Percentiles rank a stretch among this genome's conserved stretches.
Conservation (phyloP, 2,888 invertebrate genomes). For the Cosmopolites sordidus region DNA sequence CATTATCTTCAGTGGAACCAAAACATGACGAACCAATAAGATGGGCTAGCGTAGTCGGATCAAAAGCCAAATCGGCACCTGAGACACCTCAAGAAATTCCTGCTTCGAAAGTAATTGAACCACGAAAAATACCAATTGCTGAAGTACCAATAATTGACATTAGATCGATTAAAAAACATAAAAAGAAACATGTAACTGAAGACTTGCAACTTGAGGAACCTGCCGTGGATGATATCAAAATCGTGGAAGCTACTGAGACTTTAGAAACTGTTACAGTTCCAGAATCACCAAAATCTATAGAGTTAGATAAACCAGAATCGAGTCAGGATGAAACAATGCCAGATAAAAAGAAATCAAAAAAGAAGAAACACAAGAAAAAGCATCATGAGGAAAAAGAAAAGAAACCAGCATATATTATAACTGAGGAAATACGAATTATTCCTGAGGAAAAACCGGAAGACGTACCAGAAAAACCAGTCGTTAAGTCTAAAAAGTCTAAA, state of each 20-base stretch:
- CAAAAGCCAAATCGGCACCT: slow-evolving; percentile 15
- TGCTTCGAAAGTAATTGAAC: background rate
- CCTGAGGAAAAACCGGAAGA: slow-evolving; percentile 15
- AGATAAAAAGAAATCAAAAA: slow-evolving; percentile 30
- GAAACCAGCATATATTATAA: slow-evolving; percentile 28
- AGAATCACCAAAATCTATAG: slow-evolving; percentile 1
- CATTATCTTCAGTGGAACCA: background rate
- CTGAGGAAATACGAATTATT: slow-evolving; percentile 29
- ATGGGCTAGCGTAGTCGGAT: slow-evolving; percentile 26
- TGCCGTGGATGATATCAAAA: background rate
- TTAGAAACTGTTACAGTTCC: background rate
- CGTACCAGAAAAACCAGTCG: too few species aligned
- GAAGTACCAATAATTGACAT: slow-evolving; percentile 17
- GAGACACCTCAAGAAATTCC: background rate
- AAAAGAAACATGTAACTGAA: slow-evolving; percentile 23
- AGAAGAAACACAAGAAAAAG: slow-evolving; percentile 31
- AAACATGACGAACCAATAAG: slow-evolving; percentile 2
- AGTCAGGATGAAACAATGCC: slow-evolving; percentile 16
- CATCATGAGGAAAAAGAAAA: slow-evolving; percentile 24
- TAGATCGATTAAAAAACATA: slow-evolving; percentile 18
- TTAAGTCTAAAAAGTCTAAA: background rate
- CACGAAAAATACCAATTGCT: slow-evolving; percentile 11
- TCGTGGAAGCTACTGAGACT: slow-evolving; percentile 3
- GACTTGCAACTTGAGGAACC: slow-evolving; percentile 5
- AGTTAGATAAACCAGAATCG: slow-evolving; percentile 13